Evolutionary conservation across 2,888 invertebrate species (phyloP).

Genomic region (Hipparchia semele): DNA sequence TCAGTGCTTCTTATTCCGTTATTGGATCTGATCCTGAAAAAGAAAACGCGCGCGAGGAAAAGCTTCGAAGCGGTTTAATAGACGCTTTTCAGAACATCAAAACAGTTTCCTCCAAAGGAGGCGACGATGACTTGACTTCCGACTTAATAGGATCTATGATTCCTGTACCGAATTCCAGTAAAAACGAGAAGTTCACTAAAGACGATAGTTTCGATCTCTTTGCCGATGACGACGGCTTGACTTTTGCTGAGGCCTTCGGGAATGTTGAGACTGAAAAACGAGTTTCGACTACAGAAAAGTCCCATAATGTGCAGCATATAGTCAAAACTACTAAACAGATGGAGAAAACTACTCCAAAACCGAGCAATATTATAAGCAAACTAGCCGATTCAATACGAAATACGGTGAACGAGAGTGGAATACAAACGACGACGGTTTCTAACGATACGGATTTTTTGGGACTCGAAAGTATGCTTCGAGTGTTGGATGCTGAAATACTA

Average conservation of each 20-base stretch:
- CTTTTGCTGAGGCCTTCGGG: conserved; percentile 67
- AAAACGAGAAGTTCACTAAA: conserved; percentile 53
- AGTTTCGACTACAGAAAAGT: conserved; percentile 65
- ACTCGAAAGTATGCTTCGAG: conserved; percentile 80
- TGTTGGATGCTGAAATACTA: conserved; percentile 82
- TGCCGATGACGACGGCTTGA: conserved; percentile 71
- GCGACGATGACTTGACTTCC: conserved; percentile 63
- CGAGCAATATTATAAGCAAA: conserved; percentile 61
- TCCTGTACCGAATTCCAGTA: conserved; percentile 47
- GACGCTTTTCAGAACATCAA: conserved; percentile 79
- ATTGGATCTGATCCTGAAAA: conserved; percentile 56
- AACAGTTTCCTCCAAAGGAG: conserved; percentile 69
- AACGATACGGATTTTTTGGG: conserved; percentile 52
- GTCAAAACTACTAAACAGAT: conserved; percentile 63
- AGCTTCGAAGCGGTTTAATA: conserved; percentile 70
- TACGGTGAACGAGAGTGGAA: conserved; percentile 69
- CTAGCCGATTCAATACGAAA: conserved; percentile 63
- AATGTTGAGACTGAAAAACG: conserved; percentile 54
- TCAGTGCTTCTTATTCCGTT: conserved; percentile 59
- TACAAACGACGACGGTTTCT: conserved; percentile 48
- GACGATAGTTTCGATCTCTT: conserved; percentile 68
- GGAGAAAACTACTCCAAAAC: conserved; percentile 60
- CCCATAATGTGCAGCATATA: conserved; percentile 77
- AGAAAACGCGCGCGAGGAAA: conserved; percentile 71
- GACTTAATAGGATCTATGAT: conserved; percentile 68